These are phyloP conservation scores for Eptesicus fuscus DNA, from an alignment of 2,113 vertebrate species.

Conservation along the genomic window DNA sequence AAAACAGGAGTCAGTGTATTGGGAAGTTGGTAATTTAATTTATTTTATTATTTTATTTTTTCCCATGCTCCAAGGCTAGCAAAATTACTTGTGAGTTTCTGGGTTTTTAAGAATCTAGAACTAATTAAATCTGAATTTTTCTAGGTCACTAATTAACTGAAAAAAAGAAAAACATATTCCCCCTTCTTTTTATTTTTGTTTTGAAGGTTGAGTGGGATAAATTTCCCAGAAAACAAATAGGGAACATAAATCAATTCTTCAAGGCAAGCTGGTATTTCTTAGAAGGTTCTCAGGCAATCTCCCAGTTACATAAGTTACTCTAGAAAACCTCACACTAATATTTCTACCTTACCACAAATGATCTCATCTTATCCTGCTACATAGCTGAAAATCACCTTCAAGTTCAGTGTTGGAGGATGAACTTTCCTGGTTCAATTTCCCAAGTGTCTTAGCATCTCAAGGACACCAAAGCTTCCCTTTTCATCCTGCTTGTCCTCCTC, in stretches of 20 bases:
- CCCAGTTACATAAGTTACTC: not conserved
- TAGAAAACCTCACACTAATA: not conserved
- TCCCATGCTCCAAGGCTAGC: not conserved
- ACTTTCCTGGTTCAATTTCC: not conserved
- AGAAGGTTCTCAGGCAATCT: not conserved
- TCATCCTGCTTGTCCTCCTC: not conserved
- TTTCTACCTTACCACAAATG: not conserved
- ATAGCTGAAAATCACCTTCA: slow-evolving; percentile 22
- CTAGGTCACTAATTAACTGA: not conserved
- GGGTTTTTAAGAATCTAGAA: not conserved
- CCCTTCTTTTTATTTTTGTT: not conserved
- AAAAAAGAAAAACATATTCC: not conserved
- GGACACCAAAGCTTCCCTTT: not conserved
- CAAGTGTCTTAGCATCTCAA: not conserved
- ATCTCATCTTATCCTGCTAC: not conserved
- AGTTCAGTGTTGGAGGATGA: not conserved
- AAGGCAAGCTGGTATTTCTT: not conserved
- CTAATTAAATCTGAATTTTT: slow-evolving; percentile 10
- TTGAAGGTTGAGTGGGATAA: not conserved
- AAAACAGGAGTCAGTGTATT: not conserved
- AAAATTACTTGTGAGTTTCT: slow-evolving; percentile 28
- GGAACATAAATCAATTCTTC: not conserved
- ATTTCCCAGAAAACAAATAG: slow-evolving; percentile 24
- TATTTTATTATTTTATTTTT: not conserved
- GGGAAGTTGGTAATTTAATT: not conserved